Evolutionary conservation across 2,797 vertebrate species (phyloP).

Genomic region (Sebastes hubbsi): DNA sequence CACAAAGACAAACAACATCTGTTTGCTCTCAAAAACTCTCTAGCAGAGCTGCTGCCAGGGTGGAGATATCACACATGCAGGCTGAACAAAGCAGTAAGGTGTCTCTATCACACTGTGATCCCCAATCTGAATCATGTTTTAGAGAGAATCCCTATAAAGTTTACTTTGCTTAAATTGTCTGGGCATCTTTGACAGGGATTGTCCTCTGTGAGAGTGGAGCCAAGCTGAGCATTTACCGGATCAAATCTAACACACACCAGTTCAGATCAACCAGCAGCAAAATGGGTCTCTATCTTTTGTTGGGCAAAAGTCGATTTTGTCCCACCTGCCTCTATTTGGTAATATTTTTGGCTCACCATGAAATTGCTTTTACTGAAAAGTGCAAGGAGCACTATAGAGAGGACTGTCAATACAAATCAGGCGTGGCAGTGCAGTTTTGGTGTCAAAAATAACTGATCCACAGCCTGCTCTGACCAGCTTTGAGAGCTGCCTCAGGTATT

Average conservation of each 20-base stretch:
- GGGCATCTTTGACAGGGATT: slow-evolving; percentile 22
- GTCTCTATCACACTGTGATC: slow-evolving; percentile 54
- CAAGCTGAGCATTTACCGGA: slow-evolving; percentile 25
- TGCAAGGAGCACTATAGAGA: slow-evolving; percentile 3
- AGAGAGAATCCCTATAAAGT: slow-evolving; percentile 43
- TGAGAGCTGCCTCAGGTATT: background rate
- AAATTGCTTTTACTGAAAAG: slow-evolving; percentile 23
- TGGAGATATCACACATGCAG: slow-evolving; percentile 61
- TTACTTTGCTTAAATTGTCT: slow-evolving; percentile 40
- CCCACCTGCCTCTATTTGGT: background rate
- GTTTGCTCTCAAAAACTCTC: slow-evolving; percentile 81
- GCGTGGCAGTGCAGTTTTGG: slow-evolving; percentile 1
- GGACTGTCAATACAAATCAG: slow-evolving; percentile 16
- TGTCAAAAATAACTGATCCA: background rate
- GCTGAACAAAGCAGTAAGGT: slow-evolving; percentile 60
- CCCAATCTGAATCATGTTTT: slow-evolving; percentile 40
- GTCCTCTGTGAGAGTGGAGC: background rate
- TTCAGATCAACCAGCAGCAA: background rate
- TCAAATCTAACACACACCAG: background rate
- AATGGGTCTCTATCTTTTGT: background rate
- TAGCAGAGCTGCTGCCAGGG: slow-evolving; percentile 57
- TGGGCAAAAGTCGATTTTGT: slow-evolving; percentile 4
- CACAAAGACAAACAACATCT: slow-evolving; percentile 85
- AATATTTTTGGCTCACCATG: slow-evolving; percentile 8
- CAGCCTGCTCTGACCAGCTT: background rate